Evolutionary conservation across 2,888 invertebrate species (phyloP).

Genomic region (Linnaemya vulpina): DNA sequence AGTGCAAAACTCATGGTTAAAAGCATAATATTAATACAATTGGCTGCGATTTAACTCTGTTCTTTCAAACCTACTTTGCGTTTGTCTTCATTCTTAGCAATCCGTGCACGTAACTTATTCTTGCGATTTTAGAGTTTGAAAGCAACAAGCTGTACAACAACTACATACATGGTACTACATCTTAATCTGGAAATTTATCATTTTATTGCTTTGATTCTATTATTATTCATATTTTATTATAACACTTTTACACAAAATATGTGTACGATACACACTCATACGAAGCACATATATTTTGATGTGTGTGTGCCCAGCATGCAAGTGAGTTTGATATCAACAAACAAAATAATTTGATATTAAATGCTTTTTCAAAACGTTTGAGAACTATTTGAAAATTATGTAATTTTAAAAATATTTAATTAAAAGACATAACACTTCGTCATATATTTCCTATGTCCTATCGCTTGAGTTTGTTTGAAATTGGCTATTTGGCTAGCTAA

Average conservation of each 20-base stretch:
- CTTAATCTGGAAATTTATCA: conserved; percentile 66
- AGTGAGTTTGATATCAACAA: background rate
- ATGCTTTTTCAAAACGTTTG: background rate
- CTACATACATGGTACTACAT: conserved; percentile 28
- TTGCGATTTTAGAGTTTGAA: conserved; percentile 32
- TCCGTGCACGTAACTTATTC: conserved; percentile 59
- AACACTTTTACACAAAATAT: conserved; percentile 5
- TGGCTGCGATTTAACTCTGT: conserved; percentile 61
- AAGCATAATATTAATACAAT: conserved; percentile 69
- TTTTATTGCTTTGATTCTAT: conserved; percentile 58
- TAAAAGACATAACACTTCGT: too few species aligned
- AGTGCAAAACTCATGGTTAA: conserved; percentile 62
- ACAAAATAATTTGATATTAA: background rate
- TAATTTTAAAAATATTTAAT: too few species aligned
- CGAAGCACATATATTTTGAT: background rate
- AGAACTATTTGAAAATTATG: too few species aligned
- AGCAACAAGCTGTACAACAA: conserved; percentile 62
- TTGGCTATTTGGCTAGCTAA: too few species aligned
- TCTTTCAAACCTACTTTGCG: background rate
- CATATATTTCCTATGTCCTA: too few species aligned
- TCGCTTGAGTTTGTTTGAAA: too few species aligned
- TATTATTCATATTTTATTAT: conserved; percentile 58
- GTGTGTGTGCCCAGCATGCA: background rate
- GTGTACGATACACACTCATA: background rate
- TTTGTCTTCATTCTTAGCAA: conserved; percentile 52